Percentiles rank a stretch among this genome's conserved stretches.
Conservation (phyloP, 2,888 invertebrate genomes). For the Tetranychus piercei region DNA sequence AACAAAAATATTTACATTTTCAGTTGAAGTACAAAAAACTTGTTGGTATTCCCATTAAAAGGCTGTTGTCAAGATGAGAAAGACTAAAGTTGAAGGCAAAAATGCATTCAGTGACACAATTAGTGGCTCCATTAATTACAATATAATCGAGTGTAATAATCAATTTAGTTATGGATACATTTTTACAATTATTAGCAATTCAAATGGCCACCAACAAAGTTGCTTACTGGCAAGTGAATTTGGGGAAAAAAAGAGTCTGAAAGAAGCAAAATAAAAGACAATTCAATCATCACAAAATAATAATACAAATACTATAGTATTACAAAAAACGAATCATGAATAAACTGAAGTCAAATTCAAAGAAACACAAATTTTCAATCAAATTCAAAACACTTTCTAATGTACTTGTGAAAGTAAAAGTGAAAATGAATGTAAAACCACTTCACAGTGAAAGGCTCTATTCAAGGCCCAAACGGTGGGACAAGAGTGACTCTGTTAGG, state of each 20-base stretch:
- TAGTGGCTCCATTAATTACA: not conserved
- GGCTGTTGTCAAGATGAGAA: too few relatives aligned
- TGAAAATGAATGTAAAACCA: too few relatives aligned
- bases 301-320: too few relatives aligned
- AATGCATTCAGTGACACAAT: not conserved
- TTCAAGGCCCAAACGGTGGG: too few relatives aligned
- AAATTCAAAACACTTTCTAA: too few relatives aligned
- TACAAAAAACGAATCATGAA: too few relatives aligned
- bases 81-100: too few relatives aligned
- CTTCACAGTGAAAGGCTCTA: too few relatives aligned
- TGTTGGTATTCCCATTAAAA: constrained; percentile 1
- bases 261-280: not conserved
- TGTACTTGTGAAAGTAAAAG: too few relatives aligned
- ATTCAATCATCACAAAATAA: not conserved
- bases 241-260: not conserved
- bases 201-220: not conserved
- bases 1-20: not conserved
- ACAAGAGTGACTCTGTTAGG: too few relatives aligned
- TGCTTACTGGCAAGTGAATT: not conserved
- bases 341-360: too few relatives aligned
- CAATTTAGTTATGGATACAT: not conserved
- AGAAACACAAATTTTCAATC: too few relatives aligned
- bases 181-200: not conserved
- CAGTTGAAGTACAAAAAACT: not conserved
- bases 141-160: not conserved